Conservation (phyloP, 2,113 vertebrate species). For the Spea bombifrons region DNA sequence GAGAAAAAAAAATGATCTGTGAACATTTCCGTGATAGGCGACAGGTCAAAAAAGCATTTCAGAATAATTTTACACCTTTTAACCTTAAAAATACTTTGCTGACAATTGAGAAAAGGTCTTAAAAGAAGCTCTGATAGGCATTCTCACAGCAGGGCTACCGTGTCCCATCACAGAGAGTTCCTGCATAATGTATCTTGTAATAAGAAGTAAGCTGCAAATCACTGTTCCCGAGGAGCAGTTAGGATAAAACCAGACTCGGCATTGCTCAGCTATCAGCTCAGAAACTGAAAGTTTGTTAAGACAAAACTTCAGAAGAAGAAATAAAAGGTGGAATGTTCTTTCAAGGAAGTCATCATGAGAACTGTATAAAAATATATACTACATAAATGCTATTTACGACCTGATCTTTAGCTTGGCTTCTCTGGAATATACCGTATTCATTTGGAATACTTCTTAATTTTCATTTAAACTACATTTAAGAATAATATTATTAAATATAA, state of each 20-base stretch:
- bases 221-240: constrained; percentile 63
- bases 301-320: constrained; percentile 64
- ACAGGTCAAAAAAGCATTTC: constrained; percentile 84
- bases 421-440: too few species aligned
- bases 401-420: too few species aligned
- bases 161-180: constrained; percentile 72
- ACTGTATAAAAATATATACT: too few species aligned
- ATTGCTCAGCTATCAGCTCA: constrained; percentile 65
- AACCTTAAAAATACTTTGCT: constrained; percentile 85
- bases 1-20: constrained; percentile 63
- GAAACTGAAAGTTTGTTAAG: constrained; percentile 71
- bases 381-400: too few species aligned
- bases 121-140: constrained; percentile 81
- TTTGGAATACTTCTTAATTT: too few species aligned
- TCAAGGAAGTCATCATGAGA: background rate
- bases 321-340: constrained; percentile 32
- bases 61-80: constrained; percentile 88
- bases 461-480: too few species aligned
- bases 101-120: constrained; percentile 81
- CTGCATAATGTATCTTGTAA: constrained; percentile 79
- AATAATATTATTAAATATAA: too few species aligned
- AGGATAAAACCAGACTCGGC: constrained; percentile 64
- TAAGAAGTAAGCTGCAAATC: constrained; percentile 67
- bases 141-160: constrained; percentile 74
- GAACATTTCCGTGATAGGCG: constrained; percentile 77